Conservation (phyloP, 2,888 invertebrate species). For the Coenonympha arcania region DNA sequence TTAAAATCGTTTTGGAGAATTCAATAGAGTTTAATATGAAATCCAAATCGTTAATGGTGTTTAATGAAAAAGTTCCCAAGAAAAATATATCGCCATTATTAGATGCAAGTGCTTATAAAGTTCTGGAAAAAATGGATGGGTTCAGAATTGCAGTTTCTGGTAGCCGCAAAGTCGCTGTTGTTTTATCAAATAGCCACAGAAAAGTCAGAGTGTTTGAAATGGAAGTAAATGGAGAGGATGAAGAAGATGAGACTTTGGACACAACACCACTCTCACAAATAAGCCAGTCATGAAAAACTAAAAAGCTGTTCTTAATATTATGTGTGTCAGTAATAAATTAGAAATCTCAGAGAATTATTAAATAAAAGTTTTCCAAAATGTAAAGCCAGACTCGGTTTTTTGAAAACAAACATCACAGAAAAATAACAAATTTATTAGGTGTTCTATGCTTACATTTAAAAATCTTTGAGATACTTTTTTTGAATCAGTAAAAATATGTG, state of each 20-base stretch:
- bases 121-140: constrained; percentile 79
- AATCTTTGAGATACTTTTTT: no score
- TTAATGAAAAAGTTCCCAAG: constrained; percentile 59
- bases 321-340: no score
- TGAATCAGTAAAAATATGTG: no score
- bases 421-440: no score
- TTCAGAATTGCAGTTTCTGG: constrained; percentile 88
- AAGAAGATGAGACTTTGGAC: constrained; percentile 78
- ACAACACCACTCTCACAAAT: constrained; percentile 57
- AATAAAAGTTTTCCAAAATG: no score
- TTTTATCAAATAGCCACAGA: constrained; percentile 83
- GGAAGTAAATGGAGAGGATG: constrained; percentile 94
- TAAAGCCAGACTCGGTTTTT: no score
- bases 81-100: constrained; percentile 72
- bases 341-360: no score
- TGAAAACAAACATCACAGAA: no score
- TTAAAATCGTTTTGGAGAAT: constrained; percentile 65
- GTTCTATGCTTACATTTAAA: no score
- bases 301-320: no score
- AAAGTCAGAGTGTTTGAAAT: constrained; percentile 92
- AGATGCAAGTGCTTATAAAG: constrained; percentile 70
- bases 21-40: constrained; percentile 53
- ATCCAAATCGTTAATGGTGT: constrained; percentile 55
- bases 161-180: constrained; percentile 85
- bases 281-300: constrained; percentile 26